phyloP scores from a whole-genome alignment of 2,888 invertebrate genomes.

The Drosophila anomalata region DNA sequence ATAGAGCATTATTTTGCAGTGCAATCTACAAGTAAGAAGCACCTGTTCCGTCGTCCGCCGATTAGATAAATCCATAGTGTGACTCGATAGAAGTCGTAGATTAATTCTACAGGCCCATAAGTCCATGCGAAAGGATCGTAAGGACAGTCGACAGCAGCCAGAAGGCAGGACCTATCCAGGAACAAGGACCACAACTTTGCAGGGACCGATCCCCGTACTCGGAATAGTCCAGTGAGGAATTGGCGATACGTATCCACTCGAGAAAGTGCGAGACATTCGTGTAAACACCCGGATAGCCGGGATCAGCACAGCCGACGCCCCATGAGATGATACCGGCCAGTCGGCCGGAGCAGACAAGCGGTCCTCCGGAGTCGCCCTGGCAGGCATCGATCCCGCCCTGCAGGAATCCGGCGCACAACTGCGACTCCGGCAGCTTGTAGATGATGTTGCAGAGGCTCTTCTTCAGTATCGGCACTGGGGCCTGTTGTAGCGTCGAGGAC shows the following conservation, averaged over 20 bases:
- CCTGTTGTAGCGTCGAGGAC: conserved; percentile 33
- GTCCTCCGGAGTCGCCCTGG: conserved; percentile 93
- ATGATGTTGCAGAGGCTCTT: conserved; percentile 42
- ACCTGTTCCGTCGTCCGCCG: not conserved
- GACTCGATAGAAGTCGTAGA: not conserved
- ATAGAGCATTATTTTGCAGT: not conserved
- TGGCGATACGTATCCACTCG: conserved; percentile 53
- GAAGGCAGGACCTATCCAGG: not conserved
- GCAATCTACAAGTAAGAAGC: not conserved
- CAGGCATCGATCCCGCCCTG: conserved; percentile 84
- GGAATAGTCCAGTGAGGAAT: conserved; percentile 22
- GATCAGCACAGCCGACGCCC: conserved; percentile 91
- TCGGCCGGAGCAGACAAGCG: conserved; percentile 87
- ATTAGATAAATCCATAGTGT: conserved; percentile 1
- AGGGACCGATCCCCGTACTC: not conserved
- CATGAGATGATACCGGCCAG: conserved; percentile 92
- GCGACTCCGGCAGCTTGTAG: conserved; percentile 45
- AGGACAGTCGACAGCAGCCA: not conserved
- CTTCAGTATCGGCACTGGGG: conserved; percentile 45
- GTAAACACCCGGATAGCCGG: conserved; percentile 91
- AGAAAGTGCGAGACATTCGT: conserved; percentile 85
- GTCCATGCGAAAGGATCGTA: not conserved
- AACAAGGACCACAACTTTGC: not conserved
- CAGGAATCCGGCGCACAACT: conserved; percentile 61
- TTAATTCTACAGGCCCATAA: not conserved